Evolutionary conservation across 2,888 invertebrate species (phyloP).

Genomic region (Caenorhabditis becei): DNA sequence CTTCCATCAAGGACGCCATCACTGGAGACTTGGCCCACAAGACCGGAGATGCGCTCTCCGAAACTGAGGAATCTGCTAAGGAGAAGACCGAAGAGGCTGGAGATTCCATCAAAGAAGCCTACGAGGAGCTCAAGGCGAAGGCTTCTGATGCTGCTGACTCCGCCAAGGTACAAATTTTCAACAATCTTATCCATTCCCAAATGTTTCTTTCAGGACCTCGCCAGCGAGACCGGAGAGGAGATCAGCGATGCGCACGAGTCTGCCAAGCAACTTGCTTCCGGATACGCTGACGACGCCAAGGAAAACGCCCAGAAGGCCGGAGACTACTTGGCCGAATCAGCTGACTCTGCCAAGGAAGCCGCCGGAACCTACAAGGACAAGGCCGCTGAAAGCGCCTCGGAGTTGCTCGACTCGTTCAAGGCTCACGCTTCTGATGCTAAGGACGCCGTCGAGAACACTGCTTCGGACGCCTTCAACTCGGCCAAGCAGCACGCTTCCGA

Average conservation of each 20-base stretch:
- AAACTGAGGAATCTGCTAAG: slow-evolving; percentile 18
- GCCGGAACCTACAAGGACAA: slow-evolving; percentile 11
- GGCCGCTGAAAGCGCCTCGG: slow-evolving; percentile 13
- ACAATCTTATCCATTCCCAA: not conserved
- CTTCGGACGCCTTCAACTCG: slow-evolving; percentile 31
- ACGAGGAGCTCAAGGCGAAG: slow-evolving; percentile 6
- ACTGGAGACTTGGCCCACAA: slow-evolving; percentile 18
- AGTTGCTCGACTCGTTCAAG: slow-evolving; percentile 24
- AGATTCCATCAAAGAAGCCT: not conserved
- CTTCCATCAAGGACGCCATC: slow-evolving; percentile 22
- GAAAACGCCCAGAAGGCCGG: not conserved
- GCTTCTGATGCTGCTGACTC: not conserved
- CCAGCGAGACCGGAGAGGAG: slow-evolving; percentile 36
- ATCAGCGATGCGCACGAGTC: slow-evolving; percentile 35
- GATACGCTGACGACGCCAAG: slow-evolving; percentile 2
- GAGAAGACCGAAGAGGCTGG: slow-evolving; percentile 20
- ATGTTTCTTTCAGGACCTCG: slow-evolving; percentile 6
- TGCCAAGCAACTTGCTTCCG: slow-evolving; percentile 27
- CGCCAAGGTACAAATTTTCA: not conserved
- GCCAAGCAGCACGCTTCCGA: slow-evolving; percentile 28
- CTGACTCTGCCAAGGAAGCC: slow-evolving; percentile 17
- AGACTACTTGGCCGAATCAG: not conserved
- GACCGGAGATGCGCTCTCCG: slow-evolving; percentile 22
- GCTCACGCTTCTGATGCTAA: slow-evolving; percentile 26
- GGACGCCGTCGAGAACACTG: slow-evolving; percentile 25